These are phyloP conservation scores for Cebus imitator DNA, from an alignment of 2,113 vertebrate species.

Conservation along the genomic window DNA sequence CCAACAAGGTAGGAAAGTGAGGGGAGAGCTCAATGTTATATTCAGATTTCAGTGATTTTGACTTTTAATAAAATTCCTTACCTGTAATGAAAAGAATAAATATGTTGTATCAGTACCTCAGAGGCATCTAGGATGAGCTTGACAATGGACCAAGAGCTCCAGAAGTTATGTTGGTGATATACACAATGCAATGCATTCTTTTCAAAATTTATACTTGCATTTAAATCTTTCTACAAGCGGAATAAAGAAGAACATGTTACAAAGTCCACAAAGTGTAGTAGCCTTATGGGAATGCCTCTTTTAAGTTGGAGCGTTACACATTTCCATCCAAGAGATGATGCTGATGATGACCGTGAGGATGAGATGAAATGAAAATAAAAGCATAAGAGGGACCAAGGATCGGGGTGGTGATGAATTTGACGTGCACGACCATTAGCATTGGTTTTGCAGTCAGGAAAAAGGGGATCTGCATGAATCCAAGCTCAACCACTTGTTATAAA, in stretches of 20 bases:
- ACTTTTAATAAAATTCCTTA: constrained; percentile 80
- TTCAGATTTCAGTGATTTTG: constrained; percentile 65
- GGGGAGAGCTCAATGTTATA: constrained; percentile 56
- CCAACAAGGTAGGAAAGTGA: not conserved
- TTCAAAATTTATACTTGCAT: constrained; percentile 75
- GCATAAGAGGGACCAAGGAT: not conserved
- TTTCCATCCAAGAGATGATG: not conserved
- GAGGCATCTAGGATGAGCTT: constrained; percentile 79
- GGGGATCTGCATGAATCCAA: not conserved
- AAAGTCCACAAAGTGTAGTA: not conserved
- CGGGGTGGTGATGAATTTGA: not conserved
- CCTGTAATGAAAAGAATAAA: constrained; percentile 82
- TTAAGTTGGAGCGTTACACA: not conserved
- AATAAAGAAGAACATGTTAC: not conserved
- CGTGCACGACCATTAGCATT: not conserved
- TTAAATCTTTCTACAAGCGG: constrained; percentile 58
- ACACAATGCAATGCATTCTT: constrained; percentile 36
- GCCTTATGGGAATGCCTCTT: not conserved
- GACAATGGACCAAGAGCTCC: constrained; percentile 79
- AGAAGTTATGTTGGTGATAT: constrained; percentile 72
- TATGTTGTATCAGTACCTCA: constrained; percentile 73
- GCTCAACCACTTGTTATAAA: not conserved
- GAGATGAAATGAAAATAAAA: not conserved
- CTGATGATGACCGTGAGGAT: not conserved
- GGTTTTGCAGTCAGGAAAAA: not conserved